Conservation (phyloP, 2,888 invertebrate genomes). For the Apoda limacodes region DNA sequence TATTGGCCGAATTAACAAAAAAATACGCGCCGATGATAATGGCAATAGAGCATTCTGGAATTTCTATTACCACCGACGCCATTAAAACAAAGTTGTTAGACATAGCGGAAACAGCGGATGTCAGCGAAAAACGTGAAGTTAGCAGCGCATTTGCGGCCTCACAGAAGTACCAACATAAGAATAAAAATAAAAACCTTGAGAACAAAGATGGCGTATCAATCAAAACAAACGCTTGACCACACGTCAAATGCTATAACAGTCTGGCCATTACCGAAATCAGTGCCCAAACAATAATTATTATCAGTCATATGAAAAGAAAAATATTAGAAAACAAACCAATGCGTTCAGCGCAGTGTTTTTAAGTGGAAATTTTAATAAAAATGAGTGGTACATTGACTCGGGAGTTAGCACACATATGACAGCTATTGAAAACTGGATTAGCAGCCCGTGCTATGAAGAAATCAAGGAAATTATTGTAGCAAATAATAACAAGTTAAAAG, state of each 20-base stretch:
- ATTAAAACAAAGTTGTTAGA: too few species aligned
- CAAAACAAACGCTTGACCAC: constrained; percentile 4
- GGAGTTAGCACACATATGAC: constrained; percentile 10
- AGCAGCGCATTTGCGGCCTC: background rate
- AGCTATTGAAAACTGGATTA: constrained; percentile 5
- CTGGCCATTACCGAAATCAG: constrained; percentile 5
- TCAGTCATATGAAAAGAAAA: too few species aligned
- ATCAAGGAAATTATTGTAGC: constrained; percentile 16
- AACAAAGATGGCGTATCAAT: background rate
- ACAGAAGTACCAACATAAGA: background rate
- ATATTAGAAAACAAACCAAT: constrained; percentile 7
- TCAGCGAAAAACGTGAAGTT: background rate
- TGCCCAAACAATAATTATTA: constrained; percentile 2
- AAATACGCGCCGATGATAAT: too few species aligned
- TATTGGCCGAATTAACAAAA: too few species aligned
- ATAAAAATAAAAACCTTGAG: background rate
- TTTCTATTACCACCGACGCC: too few species aligned
- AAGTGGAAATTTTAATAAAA: constrained; percentile 6
- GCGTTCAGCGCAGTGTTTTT: constrained; percentile 12
- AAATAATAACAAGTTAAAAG: constrained; percentile 12
- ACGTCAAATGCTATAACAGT: too few species aligned
- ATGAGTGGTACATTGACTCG: constrained; percentile 13
- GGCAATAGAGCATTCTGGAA: too few species aligned
- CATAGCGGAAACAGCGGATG: constrained; percentile 2
- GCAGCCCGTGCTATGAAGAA: constrained; percentile 1